Percentiles rank a stretch among this genome's conserved stretches.
These are phyloP conservation scores for Tautogolabrus adspersus DNA, from an alignment of 2,113 vertebrate genomes.

Conservation along the genomic window DNA sequence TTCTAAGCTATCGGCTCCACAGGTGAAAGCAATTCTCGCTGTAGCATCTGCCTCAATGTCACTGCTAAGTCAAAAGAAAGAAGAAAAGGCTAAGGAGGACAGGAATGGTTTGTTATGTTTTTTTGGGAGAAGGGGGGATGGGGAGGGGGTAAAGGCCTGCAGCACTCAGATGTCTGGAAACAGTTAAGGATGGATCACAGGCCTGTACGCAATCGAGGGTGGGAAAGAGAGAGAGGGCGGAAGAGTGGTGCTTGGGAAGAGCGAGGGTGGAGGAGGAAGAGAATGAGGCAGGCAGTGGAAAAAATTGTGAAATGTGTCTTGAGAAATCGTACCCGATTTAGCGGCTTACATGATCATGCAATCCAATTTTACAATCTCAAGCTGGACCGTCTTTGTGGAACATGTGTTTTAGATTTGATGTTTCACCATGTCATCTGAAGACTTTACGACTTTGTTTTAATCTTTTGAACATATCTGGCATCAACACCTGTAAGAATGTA, in stretches of 20 bases:
- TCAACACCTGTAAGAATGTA: neutral
- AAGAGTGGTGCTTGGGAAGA: constrained; percentile 74
- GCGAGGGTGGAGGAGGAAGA: constrained; percentile 75
- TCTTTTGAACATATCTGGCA: neutral
- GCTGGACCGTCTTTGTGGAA: constrained; percentile 20
- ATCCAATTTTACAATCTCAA: constrained; percentile 39
- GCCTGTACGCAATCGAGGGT: constrained; percentile 76
- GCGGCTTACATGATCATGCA: constrained; percentile 8
- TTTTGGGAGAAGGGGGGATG: constrained; percentile 49
- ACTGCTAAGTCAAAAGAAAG: constrained; percentile 30
- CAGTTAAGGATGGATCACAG: constrained; percentile 83
- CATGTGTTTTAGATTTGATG: neutral
- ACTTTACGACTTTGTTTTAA: neutral
- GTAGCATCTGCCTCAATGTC: constrained; percentile 10
- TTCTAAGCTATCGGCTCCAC: constrained; percentile 29
- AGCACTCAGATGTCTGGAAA: constrained; percentile 82
- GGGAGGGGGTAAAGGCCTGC: constrained; percentile 58
- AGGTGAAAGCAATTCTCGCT: constrained; percentile 28
- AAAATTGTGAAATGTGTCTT: constrained; percentile 67
- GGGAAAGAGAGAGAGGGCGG: constrained; percentile 82
- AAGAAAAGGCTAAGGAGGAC: constrained; percentile 26
- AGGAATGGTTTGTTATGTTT: constrained; percentile 67
- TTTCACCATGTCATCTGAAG: neutral
- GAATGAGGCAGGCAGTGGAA: constrained; percentile 69
- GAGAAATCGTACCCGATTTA: constrained; percentile 42